These are phyloP conservation scores for Phrynocephalus guinanensis DNA, from an alignment of 2,797 vertebrate species.

Conservation along the genomic window DNA sequence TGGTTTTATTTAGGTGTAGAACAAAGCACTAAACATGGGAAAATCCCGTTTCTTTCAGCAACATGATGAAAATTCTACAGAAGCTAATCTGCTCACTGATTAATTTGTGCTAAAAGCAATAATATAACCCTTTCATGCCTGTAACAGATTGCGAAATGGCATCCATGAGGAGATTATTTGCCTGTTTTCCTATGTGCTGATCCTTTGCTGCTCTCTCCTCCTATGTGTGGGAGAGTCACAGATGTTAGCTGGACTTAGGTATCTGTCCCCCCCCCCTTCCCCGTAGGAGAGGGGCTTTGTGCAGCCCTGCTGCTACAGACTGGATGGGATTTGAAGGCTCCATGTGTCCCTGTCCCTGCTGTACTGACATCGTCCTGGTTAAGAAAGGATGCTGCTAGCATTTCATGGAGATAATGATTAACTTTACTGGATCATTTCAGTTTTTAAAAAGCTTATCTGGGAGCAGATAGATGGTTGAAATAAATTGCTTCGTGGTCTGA, in stretches of 20 bases:
- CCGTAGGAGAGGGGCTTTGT: background rate
- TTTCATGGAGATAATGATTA: background rate
- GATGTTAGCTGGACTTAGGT: background rate
- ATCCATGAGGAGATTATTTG: no score
- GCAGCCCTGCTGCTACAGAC: background rate
- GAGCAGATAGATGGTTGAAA: conserved; percentile 25
- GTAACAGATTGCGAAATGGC: no score
- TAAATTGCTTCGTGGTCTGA: conserved; percentile 15
- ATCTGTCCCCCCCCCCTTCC: no score
- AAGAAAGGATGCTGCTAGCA: conserved; percentile 4
- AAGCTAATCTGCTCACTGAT: no score
- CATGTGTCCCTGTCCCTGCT: background rate
- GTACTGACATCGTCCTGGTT: fast-evolving
- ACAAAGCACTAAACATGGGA: no score
- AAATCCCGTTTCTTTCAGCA: no score
- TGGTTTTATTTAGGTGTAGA: no score
- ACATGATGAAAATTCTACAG: no score
- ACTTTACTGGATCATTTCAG: background rate
- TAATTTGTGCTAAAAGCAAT: no score
- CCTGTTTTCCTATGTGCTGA: no score
- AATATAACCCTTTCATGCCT: no score
- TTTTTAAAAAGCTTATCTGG: background rate
- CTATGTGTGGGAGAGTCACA: background rate
- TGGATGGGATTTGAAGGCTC: background rate
- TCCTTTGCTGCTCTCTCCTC: background rate